phyloP scores from a whole-genome alignment of 2,113 vertebrate genomes.

The Trochalopteron elliotii region DNA sequence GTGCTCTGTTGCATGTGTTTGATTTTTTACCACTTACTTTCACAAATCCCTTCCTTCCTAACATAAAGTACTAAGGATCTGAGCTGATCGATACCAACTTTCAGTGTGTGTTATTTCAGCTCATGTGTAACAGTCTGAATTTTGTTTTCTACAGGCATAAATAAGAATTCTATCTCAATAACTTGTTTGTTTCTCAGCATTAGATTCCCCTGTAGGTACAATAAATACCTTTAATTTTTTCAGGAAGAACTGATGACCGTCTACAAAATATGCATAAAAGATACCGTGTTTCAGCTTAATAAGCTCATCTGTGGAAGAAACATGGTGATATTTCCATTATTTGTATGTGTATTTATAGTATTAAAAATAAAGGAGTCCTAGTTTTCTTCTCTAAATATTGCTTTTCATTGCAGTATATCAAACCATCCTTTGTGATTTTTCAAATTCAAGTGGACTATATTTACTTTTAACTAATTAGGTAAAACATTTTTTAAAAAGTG shows the following conservation, averaged over 20 bases:
- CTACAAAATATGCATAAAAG: not conserved
- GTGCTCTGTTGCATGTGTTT: not conserved
- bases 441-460: not conserved
- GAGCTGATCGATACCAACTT: not conserved
- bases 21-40: slow-evolving; percentile 1
- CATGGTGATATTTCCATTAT: not conserved
- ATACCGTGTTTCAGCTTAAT: not conserved
- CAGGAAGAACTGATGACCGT: not conserved
- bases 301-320: not conserved
- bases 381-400: not conserved
- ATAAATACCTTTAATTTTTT: slow-evolving; percentile 1
- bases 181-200: not conserved
- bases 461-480: not conserved
- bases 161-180: not conserved
- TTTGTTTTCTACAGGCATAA: not conserved
- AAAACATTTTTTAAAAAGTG: not conserved
- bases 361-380: not conserved
- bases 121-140: not conserved
- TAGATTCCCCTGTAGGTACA: not conserved
- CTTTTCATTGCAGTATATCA: not conserved
- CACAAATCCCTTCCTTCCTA: slow-evolving; percentile 19
- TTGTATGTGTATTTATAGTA: not conserved
- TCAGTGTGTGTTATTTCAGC: not conserved
- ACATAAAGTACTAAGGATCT: not conserved
- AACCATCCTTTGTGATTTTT: not conserved